phyloP scores from a whole-genome alignment of 2,888 invertebrate species.

The Horisme vitalbata region DNA sequence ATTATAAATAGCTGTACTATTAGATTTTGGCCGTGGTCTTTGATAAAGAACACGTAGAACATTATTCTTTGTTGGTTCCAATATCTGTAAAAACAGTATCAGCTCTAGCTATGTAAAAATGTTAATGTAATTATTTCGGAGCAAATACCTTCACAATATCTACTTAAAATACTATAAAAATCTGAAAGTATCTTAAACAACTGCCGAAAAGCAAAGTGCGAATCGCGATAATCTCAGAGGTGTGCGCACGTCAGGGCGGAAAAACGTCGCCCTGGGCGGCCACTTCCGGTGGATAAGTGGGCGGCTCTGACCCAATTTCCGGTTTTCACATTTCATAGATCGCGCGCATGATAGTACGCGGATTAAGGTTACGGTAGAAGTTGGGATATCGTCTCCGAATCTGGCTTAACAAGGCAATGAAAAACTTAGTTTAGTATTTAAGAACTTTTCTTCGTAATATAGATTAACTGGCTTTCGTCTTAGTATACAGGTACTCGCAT shows the following conservation, averaged over 20 bases:
- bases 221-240: constrained; percentile 52
- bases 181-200: constrained; percentile 11
- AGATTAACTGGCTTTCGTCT: no score
- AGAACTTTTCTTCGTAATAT: no score
- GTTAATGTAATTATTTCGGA: no score
- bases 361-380: constrained; percentile 24
- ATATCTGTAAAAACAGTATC: no score
- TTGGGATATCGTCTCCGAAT: constrained; percentile 10
- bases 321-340: constrained; percentile 73
- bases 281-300: constrained; percentile 70
- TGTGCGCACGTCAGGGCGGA: constrained; percentile 71
- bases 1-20: not conserved
- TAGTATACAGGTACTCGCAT: no score
- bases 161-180: not conserved
- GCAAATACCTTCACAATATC: no score
- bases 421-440: no score
- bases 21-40: not conserved
- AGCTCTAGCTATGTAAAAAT: no score
- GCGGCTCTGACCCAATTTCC: constrained; percentile 75
- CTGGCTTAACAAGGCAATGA: constrained; percentile 6
- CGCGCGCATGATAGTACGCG: constrained; percentile 51
- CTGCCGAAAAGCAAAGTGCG: constrained; percentile 15
- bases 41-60: no score
- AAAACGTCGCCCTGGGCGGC: constrained; percentile 71
- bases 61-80: no score